phyloP scores from a whole-genome alignment of 2,797 vertebrate species.

The Botia kubotai region DNA sequence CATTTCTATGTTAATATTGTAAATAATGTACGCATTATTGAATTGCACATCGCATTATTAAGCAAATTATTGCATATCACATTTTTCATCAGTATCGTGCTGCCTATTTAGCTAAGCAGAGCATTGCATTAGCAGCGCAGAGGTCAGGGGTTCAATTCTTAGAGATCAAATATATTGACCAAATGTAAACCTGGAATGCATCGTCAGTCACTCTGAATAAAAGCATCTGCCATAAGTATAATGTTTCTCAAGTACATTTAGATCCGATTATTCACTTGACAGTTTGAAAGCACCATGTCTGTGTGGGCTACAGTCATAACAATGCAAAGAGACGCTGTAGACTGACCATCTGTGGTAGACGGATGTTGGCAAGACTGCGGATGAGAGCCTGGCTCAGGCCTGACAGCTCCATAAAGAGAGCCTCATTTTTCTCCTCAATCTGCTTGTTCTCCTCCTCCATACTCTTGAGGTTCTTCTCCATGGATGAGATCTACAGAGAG shows the following conservation, averaged over 20 bases:
- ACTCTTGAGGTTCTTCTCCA: slow-evolving; percentile 96
- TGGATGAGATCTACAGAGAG: slow-evolving; percentile 87
- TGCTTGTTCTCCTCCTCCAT: slow-evolving; percentile 97
- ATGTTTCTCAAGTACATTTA: not conserved
- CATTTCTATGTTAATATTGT: no score
- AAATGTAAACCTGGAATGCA: no score
- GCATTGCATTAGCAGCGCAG: no score
- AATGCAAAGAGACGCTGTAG: slow-evolving; percentile 17
- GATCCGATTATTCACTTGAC: not conserved
- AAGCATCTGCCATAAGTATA: no score
- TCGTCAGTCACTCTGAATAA: no score
- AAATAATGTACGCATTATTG: no score
- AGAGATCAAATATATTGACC: no score
- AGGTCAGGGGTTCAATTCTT: no score
- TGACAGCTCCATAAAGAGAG: slow-evolving; percentile 94
- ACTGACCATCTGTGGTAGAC: slow-evolving; percentile 94
- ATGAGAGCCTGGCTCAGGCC: slow-evolving; percentile 96
- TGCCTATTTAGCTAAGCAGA: no score
- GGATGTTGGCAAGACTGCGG: slow-evolving; percentile 94
- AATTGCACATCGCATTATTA: no score
- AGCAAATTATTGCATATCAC: no score
- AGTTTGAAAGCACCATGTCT: not conserved
- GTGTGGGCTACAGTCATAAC: slow-evolving; percentile 21
- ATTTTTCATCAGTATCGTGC: no score
- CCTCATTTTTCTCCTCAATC: slow-evolving; percentile 96